These are phyloP conservation scores for Dascillus cervinus DNA, from an alignment of 2,888 invertebrate species.

Conservation along the genomic window DNA sequence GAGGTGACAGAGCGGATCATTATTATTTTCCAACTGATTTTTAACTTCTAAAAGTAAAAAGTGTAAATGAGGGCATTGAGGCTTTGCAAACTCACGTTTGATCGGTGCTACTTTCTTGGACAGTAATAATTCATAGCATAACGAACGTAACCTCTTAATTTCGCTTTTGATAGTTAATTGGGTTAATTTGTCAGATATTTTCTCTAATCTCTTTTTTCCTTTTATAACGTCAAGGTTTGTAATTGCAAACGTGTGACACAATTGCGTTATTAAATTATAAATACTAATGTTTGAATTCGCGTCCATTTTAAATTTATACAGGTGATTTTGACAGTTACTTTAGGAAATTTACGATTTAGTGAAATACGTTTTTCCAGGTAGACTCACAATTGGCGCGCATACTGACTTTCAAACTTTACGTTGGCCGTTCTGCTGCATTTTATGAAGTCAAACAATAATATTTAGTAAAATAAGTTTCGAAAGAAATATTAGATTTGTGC, in stretches of 20 bases:
- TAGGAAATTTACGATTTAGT: no score
- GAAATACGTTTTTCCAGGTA: no score
- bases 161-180: slow-evolving; percentile 1
- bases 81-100: neutral
- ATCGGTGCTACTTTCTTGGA: slow-evolving; percentile 10
- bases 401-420: no score
- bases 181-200: slow-evolving; percentile 20
- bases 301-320: slow-evolving; percentile 11
- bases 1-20: slow-evolving; percentile 30
- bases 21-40: slow-evolving; percentile 24
- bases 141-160: slow-evolving; percentile 27
- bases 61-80: neutral
- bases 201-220: no score
- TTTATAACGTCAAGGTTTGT: no score
- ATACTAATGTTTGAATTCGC: slow-evolving; percentile 17
- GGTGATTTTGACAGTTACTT: no score
- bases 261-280: slow-evolving; percentile 30
- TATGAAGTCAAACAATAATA: no score
- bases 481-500: no score
- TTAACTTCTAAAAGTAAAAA: slow-evolving; percentile 10
- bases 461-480: no score
- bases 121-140: slow-evolving; percentile 31
- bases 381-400: no score
- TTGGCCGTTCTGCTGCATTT: no score
- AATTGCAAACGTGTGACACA: no score